phyloP scores from a whole-genome alignment of 2,888 invertebrate species.

The Rhabditoides inermis region DNA sequence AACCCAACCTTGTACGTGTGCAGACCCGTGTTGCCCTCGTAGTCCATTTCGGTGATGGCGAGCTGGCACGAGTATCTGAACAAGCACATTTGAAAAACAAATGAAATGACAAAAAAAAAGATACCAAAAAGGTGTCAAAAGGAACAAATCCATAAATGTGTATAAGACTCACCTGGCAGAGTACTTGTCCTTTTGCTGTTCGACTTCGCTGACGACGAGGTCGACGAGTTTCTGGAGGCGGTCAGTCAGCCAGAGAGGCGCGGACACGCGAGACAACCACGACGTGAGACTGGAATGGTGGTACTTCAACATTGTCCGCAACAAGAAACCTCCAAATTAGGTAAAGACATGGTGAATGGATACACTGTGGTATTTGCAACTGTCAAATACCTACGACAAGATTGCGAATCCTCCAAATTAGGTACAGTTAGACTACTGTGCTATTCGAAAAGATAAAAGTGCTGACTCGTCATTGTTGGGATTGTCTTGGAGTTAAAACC shows the following conservation, averaged over 20 bases:
- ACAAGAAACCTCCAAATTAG: no score
- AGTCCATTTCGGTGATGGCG: slow-evolving; percentile 22
- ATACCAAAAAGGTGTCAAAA: neutral
- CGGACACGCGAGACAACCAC: slow-evolving; percentile 17
- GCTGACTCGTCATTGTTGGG: no score
- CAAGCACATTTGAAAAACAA: slow-evolving; percentile 2
- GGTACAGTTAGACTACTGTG: no score
- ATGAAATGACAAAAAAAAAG: neutral
- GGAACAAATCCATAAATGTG: neutral
- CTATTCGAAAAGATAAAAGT: no score
- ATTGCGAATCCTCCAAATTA: no score
- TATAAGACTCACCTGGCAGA: slow-evolving; percentile 4
- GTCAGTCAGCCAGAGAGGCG: slow-evolving; percentile 25
- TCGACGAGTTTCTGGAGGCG: slow-evolving; percentile 20
- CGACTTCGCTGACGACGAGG: slow-evolving; percentile 29
- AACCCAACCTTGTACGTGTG: no score
- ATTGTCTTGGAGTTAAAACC: no score
- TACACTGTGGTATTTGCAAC: no score
- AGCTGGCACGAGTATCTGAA: slow-evolving; percentile 30
- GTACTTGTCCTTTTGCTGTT: slow-evolving; percentile 17
- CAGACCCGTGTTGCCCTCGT: slow-evolving; percentile 10
- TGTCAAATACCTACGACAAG: no score
- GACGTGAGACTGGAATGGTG: slow-evolving; percentile 22
- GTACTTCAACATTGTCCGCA: no score
- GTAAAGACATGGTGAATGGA: no score